A percentile compares a stretch with the other conserved stretches of the same genome.
These are phyloP conservation scores for Dromas ardeola DNA, from an alignment of 2,113 vertebrate genomes.

Conservation along the genomic window DNA sequence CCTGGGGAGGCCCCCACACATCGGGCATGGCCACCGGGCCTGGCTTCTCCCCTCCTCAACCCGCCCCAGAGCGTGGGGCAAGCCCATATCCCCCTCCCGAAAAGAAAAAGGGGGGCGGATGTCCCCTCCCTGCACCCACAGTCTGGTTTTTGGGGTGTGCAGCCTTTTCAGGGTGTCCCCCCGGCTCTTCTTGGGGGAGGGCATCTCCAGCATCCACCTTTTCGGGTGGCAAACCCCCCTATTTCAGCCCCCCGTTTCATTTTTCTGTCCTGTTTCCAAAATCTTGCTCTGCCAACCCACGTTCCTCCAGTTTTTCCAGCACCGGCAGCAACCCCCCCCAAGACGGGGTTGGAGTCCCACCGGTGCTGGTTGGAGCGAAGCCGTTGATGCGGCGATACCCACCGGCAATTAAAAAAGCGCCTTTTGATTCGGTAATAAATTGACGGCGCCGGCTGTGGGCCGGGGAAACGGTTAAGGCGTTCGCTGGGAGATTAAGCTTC, in stretches of 20 bases:
- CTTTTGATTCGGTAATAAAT: conserved; percentile 53
- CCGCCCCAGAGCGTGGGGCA: background rate
- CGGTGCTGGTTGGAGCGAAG: background rate
- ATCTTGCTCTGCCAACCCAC: background rate
- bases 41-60: background rate
- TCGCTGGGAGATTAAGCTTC: background rate
- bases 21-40: background rate
- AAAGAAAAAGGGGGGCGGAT: background rate
- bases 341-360: background rate
- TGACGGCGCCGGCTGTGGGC: background rate
- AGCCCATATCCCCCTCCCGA: background rate
- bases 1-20: background rate
- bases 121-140: background rate
- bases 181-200: background rate
- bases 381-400: background rate
- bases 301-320: background rate
- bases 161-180: background rate
- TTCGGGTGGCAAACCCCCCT: no score
- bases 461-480: background rate
- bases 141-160: background rate
- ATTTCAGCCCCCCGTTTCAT: background rate
- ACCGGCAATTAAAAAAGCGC: conserved; percentile 40
- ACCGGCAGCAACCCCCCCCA: background rate
- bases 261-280: background rate
- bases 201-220: background rate